Evolutionary conservation across 2,113 vertebrate species (phyloP).

Genomic region (Accipiter virgatus): DNA sequence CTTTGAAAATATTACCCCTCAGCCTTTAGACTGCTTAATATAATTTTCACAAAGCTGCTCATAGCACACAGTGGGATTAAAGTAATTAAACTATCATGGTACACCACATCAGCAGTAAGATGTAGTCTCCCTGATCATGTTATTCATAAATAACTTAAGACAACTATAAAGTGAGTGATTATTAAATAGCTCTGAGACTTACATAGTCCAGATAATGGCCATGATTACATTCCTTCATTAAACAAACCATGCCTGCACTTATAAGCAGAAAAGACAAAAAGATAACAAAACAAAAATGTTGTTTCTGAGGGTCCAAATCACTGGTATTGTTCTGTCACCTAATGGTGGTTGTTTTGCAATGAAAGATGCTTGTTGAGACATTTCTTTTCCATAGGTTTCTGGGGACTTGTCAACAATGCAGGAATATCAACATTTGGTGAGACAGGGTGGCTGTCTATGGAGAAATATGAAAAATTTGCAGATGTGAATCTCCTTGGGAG

Average conservation of each 20-base stretch:
- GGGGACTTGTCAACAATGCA: slow-evolving; percentile 62
- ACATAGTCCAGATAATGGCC: not conserved
- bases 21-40: not conserved
- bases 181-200: not conserved
- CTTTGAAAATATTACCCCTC: slow-evolving; percentile 14
- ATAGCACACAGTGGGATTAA: not conserved
- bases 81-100: slow-evolving; percentile 28
- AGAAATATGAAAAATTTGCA: slow-evolving; percentile 70
- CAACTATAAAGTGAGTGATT: not conserved
- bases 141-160: slow-evolving; percentile 26
- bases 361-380: not conserved
- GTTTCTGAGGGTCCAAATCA: not conserved
- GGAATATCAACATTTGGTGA: slow-evolving; percentile 75
- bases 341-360: slow-evolving; percentile 59
- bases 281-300: not conserved
- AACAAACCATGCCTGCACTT: not conserved
- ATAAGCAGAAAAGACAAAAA: not conserved
- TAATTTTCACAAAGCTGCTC: slow-evolving; percentile 33
- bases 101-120: not conserved
- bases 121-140: not conserved
- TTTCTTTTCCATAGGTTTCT: slow-evolving; percentile 41
- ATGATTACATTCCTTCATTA: not conserved
- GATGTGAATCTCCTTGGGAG: slow-evolving; percentile 78
- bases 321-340: not conserved
- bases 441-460: slow-evolving; percentile 76